Base-by-base conservation (phyloP, 2,888 invertebrate genomes). In the Pristionchus japonicus region DNA sequence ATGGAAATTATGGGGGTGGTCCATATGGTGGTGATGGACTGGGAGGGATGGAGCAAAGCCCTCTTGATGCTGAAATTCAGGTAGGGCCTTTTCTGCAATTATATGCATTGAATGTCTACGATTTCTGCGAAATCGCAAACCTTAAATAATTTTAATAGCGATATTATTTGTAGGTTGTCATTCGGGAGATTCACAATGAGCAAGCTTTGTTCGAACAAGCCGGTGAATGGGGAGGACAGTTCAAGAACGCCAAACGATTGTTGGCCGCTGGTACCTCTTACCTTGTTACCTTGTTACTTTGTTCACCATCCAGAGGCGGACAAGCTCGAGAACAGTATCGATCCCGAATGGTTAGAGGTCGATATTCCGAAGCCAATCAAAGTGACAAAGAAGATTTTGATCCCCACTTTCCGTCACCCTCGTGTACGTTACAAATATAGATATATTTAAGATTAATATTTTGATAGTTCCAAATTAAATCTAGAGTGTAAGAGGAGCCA, bases 311-410 rank as follows among this genome's bases (percentile, higher is more conserved):
- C 83, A 93, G 94, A 94, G 89, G 91, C 91, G 15, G 93, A 92
- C 17, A 90, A 91, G 13, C 88, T 94, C 57, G 93, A 93, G 87
- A 92, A 93, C 88, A 91, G 91, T 82, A 92, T 92, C 43, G 94
- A 94, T 86, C 94, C 94, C 20, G 94, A 94, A 88, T 94, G 94
- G 93, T 88, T 94, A 7, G 94, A 94, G 88, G 93, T 94, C 3
- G 94, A 94, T 88, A 92, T 93, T 86, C 90, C 91, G 27, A 94
- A 93, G 90, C 93, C 93, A 37, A 93, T 94, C 80, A 93, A 93
- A 86, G 91, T 94, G 6, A 91, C 91, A 64, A 93, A 93, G 89
- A 94, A 94, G 90, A 91, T 94, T 40, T 90, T 94, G 40, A 91
- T 94, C 61, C 94, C 94, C 20, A 91, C 90, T 31, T 94, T 93